Evolutionary conservation across 1,140 invertebrate species (phyloP), one percentile per base, ranked within the genome.

Genomic region (Drosophila chauvacae): DNA sequence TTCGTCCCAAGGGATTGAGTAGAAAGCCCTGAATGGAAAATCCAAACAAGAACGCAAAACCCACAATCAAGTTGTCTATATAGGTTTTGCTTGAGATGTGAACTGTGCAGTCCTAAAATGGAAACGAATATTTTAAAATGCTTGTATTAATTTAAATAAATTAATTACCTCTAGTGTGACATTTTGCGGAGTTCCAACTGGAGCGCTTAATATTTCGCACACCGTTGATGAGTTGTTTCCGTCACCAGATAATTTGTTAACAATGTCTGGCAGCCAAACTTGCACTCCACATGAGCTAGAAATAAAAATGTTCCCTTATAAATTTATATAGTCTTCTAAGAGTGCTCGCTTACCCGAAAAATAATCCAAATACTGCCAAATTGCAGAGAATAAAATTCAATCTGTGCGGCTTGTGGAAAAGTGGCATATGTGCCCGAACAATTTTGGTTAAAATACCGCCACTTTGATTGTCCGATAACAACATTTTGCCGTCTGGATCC

Each of bases 201-300:
- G 77, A 0, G 69, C 78, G 16, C 55, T 78, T n/a, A 92, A 58
- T 51, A 88, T 81, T 59, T 87, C 74, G 42, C 90, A 92, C 7
- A 91, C 81, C 3, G 90, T 91, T 1, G 76, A 72, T 6, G 70
- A 72, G 30, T 68, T 76, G 7, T 57, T 65, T 51, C 55, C 70
- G 1, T 56, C 37, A 9, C 66, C 80, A 2, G 90, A 80, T 2
- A 91, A 74, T 53, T 91, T 90, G 50, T 93, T 93, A 3, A 92
- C 83, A 65, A 93, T 93, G 50, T 93, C 92, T 3, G 93, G 92
- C 79, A 92, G 93, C 92, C 93, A 93, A 18, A 93, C 51, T 28
- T 92, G 83, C 74, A 93, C 83, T 16, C 93, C 93, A 35, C 84
- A 85, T 10, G 92, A 93, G n/a, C 91, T n/a, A n/a, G n/a, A n/a